These are phyloP conservation scores for Chrysodeixis includens DNA, from an alignment of 2,888 invertebrate species.

Conservation along the genomic window DNA sequence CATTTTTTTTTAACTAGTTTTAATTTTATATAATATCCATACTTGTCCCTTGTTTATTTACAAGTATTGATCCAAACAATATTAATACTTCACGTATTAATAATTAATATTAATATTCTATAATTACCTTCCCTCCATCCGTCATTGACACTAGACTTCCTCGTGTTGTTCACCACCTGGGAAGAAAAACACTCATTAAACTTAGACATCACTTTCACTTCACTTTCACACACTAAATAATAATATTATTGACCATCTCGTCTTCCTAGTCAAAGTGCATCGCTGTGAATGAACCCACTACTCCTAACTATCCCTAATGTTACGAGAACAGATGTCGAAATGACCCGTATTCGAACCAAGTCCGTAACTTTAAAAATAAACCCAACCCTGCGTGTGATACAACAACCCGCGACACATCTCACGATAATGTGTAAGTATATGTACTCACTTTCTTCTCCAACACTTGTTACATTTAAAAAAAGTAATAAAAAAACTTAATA, in stretches of 20 bases:
- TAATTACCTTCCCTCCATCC: slow-evolving; percentile 87
- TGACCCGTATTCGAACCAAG: slow-evolving; percentile 74
- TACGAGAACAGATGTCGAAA: slow-evolving; percentile 78
- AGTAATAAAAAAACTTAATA: slow-evolving; percentile 32
- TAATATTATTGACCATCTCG: slow-evolving; percentile 75
- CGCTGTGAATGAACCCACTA: slow-evolving; percentile 62
- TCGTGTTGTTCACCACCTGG: slow-evolving; percentile 92
- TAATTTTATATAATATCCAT: too few relatives aligned
- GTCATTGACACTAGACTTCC: slow-evolving; percentile 88
- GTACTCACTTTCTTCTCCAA: slow-evolving; percentile 46
- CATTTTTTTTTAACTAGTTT: too few relatives aligned
- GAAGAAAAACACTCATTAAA: slow-evolving; percentile 64
- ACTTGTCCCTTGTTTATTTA: neutral
- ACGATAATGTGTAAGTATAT: slow-evolving; percentile 68
- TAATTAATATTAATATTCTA: neutral
- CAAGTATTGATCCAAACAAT: neutral
- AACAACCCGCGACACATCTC: slow-evolving; percentile 62
- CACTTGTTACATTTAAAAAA: slow-evolving; percentile 20
- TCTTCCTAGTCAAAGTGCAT: slow-evolving; percentile 70
- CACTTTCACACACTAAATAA: slow-evolving; percentile 49
- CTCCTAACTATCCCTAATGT: slow-evolving; percentile 65
- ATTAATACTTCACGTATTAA: neutral
- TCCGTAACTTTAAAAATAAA: slow-evolving; percentile 78
- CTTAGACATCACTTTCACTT: slow-evolving; percentile 67
- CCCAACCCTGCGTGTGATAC: slow-evolving; percentile 58